phyloP scores from a whole-genome alignment of 92 coral and sea anemone genomes.

The Umimayanthus chanpuru region DNA sequence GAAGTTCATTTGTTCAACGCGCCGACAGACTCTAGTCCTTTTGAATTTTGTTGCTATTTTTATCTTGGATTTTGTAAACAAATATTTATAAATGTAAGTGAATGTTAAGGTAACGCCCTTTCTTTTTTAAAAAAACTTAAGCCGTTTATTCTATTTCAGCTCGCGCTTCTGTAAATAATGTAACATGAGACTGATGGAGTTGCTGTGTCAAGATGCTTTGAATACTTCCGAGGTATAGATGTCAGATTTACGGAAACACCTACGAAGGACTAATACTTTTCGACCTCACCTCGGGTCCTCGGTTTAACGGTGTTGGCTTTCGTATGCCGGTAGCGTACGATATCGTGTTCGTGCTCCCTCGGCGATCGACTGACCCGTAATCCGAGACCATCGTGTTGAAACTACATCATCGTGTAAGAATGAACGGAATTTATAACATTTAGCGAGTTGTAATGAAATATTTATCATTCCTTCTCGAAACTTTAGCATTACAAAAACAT shows the following conservation, averaged over 20 bases:
- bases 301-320: not conserved
- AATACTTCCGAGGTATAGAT: not conserved
- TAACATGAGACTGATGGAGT: not conserved
- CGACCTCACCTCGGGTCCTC: constrained; percentile 12
- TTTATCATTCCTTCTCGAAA: constrained; percentile 35
- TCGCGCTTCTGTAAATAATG: constrained; percentile 8
- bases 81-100: constrained; percentile 18
- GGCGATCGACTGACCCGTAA: constrained; percentile 10
- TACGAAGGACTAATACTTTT: not conserved
- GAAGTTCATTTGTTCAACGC: not conserved
- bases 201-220: not conserved
- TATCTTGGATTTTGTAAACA: constrained; percentile 4
- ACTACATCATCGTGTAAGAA: constrained; percentile 8
- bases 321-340: not conserved
- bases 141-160: constrained; percentile 27
- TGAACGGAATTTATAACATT: constrained; percentile 29
- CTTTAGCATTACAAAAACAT: not conserved
- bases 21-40: not conserved
- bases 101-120: constrained; percentile 19
- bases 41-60: constrained; percentile 33
- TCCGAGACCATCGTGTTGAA: not conserved
- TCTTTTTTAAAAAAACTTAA: constrained; percentile 5
- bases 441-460: constrained; percentile 2
- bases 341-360: not conserved
- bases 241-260: constrained; percentile 32